These are phyloP conservation scores for Callionymus lyra DNA, from an alignment of 2,113 vertebrate species.

Conservation along the genomic window DNA sequence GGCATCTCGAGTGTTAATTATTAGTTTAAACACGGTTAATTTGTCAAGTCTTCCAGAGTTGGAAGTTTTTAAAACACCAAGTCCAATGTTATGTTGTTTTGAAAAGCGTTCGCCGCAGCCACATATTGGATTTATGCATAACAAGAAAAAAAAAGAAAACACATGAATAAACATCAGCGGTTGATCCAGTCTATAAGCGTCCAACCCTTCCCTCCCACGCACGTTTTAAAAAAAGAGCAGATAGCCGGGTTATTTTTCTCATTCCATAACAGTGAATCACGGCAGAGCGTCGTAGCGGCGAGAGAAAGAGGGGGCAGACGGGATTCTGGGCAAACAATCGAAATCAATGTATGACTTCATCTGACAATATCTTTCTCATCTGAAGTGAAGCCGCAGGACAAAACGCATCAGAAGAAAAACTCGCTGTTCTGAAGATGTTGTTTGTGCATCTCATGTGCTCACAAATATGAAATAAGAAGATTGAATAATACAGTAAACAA, in stretches of 20 bases:
- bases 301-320: slow-evolving; percentile 28
- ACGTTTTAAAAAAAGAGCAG: slow-evolving; percentile 41
- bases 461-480: too few species aligned
- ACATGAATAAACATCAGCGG: slow-evolving; percentile 49
- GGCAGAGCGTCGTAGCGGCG: slow-evolving; percentile 25
- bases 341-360: slow-evolving; percentile 21
- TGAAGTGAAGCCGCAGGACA: too few species aligned
- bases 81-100: slow-evolving; percentile 4
- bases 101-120: slow-evolving; percentile 10
- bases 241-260: slow-evolving; percentile 40
- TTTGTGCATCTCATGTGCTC: too few species aligned
- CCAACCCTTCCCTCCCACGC: slow-evolving; percentile 47
- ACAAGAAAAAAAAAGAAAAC: too few species aligned
- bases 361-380: slow-evolving; percentile 5
- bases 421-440: too few species aligned
- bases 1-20: slow-evolving; percentile 6
- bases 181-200: slow-evolving; percentile 40
- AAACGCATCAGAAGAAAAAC: too few species aligned
- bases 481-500: too few species aligned
- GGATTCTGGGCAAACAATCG: slow-evolving; percentile 25
- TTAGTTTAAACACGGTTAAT: neutral
- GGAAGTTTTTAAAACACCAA: slow-evolving; percentile 11
- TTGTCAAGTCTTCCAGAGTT: too few species aligned
- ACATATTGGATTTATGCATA: slow-evolving; percentile 24
- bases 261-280: slow-evolving; percentile 28